Conservation (phyloP, 2,888 invertebrate species). For the Volucella zonaria region DNA sequence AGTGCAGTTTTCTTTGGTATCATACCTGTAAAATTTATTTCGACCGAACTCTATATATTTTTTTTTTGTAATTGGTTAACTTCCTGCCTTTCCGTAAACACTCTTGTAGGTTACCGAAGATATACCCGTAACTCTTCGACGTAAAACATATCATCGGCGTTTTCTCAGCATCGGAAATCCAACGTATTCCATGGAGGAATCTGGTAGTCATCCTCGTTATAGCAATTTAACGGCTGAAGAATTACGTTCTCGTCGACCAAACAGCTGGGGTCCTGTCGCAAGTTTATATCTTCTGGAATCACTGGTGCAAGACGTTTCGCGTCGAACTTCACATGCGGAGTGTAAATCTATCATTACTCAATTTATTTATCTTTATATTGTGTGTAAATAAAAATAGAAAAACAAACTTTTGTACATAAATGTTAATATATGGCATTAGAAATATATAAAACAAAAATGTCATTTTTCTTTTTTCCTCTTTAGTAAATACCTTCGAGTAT, state of each 20-base stretch:
- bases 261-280: conserved; percentile 82
- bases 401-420: conserved; percentile 48
- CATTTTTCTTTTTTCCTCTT: conserved; percentile 25
- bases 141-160: conserved; percentile 79
- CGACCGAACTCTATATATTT: background rate
- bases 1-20: background rate
- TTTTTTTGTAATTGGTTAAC: conserved; percentile 22
- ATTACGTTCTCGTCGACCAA: conserved; percentile 77
- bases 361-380: conserved; percentile 43
- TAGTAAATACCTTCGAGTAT: conserved; percentile 2
- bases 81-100: conserved; percentile 18
- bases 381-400: conserved; percentile 48
- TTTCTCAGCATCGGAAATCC: conserved; percentile 81
- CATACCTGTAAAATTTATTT: background rate
- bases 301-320: conserved; percentile 90
- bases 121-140: conserved; percentile 78
- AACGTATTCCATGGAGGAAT: conserved; percentile 79
- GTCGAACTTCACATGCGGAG: conserved; percentile 92
- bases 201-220: conserved; percentile 76
- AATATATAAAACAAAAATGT: conserved; percentile 34
- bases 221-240: conserved; percentile 80
- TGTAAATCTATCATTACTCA: conserved; percentile 86
- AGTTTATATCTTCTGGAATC: conserved; percentile 85
- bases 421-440: conserved; percentile 12
- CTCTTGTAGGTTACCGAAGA: conserved; percentile 76